A percentile compares a stretch with the other conserved stretches of the same genome.
These are phyloP conservation scores for Brachyalestes nurse DNA, from an alignment of 2,797 vertebrate species.

Conservation along the genomic window DNA sequence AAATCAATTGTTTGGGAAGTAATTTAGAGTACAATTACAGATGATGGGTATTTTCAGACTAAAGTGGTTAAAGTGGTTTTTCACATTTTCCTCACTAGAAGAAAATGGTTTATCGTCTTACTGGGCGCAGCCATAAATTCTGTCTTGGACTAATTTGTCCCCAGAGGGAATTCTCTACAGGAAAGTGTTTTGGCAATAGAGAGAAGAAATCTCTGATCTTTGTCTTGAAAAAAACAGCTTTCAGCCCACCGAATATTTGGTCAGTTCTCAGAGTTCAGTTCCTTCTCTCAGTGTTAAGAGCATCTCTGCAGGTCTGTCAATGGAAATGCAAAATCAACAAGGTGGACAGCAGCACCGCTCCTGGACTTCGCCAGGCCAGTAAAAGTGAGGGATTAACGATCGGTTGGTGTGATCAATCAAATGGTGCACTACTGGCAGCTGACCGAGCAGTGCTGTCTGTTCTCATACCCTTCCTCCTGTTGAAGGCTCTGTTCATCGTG, in stretches of 20 bases:
- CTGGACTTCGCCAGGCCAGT: not conserved
- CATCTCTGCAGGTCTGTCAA: slow-evolving; percentile 7
- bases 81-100: too few relatives aligned
- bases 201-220: not conserved
- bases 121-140: not conserved
- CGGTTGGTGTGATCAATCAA: slow-evolving; percentile 27
- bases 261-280: not conserved
- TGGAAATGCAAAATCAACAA: not conserved
- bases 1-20: not conserved
- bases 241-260: not conserved
- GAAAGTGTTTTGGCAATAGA: not conserved
- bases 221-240: not conserved
- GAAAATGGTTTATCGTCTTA: not conserved
- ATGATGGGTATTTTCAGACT: not conserved
- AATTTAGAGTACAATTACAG: not conserved
- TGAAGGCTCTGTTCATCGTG: slow-evolving; percentile 61
- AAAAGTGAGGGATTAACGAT: slow-evolving; percentile 26
- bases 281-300: not conserved
- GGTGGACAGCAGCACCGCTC: not conserved
- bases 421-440: slow-evolving; percentile 24
- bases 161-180: not conserved
- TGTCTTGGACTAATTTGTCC: not conserved
- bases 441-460: slow-evolving; percentile 27
- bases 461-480: slow-evolving; percentile 56
- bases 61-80: too few relatives aligned